These are phyloP conservation scores for Pseudonaja textilis DNA, from an alignment of 2,113 vertebrate species.

Conservation along the genomic window DNA sequence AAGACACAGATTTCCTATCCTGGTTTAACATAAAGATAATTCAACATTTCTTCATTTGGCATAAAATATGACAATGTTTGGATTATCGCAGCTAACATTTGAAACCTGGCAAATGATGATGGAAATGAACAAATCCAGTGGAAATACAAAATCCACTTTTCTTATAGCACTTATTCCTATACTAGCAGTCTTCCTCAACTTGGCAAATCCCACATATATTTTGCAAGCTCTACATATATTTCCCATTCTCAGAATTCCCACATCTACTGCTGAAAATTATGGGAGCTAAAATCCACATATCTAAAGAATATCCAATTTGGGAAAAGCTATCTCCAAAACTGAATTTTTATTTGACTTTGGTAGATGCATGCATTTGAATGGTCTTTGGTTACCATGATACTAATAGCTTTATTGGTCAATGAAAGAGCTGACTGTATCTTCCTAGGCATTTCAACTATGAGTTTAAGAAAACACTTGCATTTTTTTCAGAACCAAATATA, in stretches of 20 bases:
- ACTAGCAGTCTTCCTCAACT: not conserved
- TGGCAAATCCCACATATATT: not conserved
- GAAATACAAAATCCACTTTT: not conserved
- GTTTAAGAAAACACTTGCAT: not conserved
- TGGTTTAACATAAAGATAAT: not conserved
- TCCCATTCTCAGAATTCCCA: not conserved
- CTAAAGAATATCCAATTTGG: not conserved
- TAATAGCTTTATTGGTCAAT: not conserved
- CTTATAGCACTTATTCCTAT: not conserved
- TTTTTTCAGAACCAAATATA: not conserved
- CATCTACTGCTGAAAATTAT: not conserved
- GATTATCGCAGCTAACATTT: constrained; percentile 1
- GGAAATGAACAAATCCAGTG: not conserved
- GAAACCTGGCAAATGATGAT: not conserved
- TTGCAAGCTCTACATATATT: not conserved
- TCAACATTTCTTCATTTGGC: not conserved
- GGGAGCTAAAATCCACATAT: not conserved
- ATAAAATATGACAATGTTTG: not conserved
- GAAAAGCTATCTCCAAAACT: not conserved
- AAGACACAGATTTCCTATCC: not conserved
- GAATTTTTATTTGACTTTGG: not conserved
- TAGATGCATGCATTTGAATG: not conserved
- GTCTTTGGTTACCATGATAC: not conserved
- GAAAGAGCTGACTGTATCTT: not conserved
- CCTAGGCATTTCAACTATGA: not conserved